Evolutionary conservation across 2,113 vertebrate genomes (phyloP).

Genomic region (Ellobius talpinus): DNA sequence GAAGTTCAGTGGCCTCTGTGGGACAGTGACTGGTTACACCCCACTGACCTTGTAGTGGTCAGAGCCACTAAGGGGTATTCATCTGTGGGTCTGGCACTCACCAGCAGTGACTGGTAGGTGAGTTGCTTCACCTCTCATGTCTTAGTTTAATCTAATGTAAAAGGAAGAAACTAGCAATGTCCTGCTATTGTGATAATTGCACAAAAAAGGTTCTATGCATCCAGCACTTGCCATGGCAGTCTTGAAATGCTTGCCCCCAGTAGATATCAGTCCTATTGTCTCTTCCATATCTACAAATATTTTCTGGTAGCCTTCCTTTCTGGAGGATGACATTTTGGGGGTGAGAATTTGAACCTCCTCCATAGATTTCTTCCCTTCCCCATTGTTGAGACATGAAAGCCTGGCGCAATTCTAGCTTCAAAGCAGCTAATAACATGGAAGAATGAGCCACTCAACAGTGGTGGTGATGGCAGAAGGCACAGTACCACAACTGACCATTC

Average conservation of each 20-base stretch:
- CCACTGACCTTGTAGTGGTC: rapidly evolving
- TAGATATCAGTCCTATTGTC: not conserved
- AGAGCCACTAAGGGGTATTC: not conserved
- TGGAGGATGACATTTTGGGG: not conserved
- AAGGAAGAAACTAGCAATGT: not conserved
- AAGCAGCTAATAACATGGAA: not conserved
- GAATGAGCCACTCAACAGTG: not conserved
- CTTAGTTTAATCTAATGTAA: not conserved
- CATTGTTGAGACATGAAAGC: not conserved
- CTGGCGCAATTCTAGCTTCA: not conserved
- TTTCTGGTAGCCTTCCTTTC: not conserved
- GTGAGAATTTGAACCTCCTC: not conserved
- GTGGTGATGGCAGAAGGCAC: not conserved
- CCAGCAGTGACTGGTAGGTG: not conserved
- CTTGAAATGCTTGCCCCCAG: not conserved
- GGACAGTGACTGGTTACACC: not conserved
- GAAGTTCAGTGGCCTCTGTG: not conserved
- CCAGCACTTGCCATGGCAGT: not conserved
- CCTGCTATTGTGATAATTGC: no score
- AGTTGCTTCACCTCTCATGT: not conserved
- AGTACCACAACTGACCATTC: not conserved
- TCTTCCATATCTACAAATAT: not conserved
- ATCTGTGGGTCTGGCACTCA: not conserved
- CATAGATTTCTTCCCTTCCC: not conserved
- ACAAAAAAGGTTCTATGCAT: not conserved